Percentiles rank a stretch among this genome's conserved stretches.
These are phyloP conservation scores for Potamarius usumacintae DNA, from an alignment of 2,113 vertebrate species.

Conservation along the genomic window DNA sequence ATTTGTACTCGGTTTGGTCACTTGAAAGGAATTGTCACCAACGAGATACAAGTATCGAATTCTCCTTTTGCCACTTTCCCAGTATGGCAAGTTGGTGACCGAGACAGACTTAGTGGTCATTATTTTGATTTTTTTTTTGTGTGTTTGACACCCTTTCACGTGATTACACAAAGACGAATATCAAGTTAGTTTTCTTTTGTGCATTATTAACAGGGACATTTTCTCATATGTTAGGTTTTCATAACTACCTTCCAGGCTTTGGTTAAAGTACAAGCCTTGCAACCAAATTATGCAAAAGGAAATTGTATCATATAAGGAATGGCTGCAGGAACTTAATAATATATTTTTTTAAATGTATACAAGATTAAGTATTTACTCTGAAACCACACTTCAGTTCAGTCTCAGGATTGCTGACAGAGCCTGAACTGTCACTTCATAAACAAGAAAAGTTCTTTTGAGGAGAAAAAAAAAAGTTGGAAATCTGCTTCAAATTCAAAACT, in stretches of 20 bases:
- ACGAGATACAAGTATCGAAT: constrained; percentile 72
- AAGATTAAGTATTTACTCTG: not conserved
- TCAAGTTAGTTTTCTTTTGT: not conserved
- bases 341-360: not conserved
- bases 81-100: constrained; percentile 63
- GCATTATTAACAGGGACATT: not conserved
- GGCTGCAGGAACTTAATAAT: not conserved
- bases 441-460: not conserved
- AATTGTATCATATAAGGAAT: not conserved
- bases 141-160: not conserved
- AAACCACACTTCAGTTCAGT: not conserved
- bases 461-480: not conserved
- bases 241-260: not conserved
- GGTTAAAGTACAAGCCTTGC: not conserved
- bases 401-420: not conserved
- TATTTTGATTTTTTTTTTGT: not conserved
- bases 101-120: constrained; percentile 34
- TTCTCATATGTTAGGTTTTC: not conserved
- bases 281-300: not conserved
- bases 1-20: constrained; percentile 54
- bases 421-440: not conserved
- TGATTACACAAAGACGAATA: not conserved
- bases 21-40: constrained; percentile 64
- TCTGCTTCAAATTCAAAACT: not conserved
- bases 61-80: constrained; percentile 61